Base-by-base conservation (phyloP, 2,797 vertebrate species). In the Macropodus opercularis region DNA sequence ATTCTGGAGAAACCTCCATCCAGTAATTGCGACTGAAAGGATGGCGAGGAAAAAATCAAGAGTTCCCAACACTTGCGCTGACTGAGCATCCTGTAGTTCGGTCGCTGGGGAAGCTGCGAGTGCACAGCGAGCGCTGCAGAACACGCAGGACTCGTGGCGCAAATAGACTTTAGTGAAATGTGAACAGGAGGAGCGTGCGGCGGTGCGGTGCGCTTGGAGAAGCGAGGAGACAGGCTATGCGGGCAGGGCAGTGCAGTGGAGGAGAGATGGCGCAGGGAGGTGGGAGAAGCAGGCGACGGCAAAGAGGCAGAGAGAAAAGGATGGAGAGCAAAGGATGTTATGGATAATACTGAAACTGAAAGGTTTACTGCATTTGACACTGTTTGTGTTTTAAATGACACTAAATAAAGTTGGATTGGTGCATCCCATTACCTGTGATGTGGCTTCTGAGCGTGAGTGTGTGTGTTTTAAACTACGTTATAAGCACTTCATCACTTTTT, bases 1-100 rank as follows among this genome's bases (percentile, higher is more conserved):
- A 80, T 74, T 74, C 66, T 44, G 64, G 53, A 36, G 53, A 62
- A 77, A 54, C 81, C 83, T 88, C 80, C 77, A 81, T 72, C 74
- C 39, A 55, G 57, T 72, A 55, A 87, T 60, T n/a, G n/a, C 74
- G 67, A 77, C 68, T 78, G 76, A 80, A 81, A 69, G 41, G 59
- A 61, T 77, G 70, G 66, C 65, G 68, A 53, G 44, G 40, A 61
- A 61, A 72, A 76, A 69, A 79, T 48, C 47, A 50, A 75, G 77
- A 74, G 85, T 80, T 75, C 82, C 77, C 70, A 81, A 85, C 86
- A 87, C 71, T 85, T 87, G 13, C 85, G 90, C 87, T 90, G 89
- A 91, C 84, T 83, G 72, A 79, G 81, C 90, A 83, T 89, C 87
- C 88, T 83, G 81, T 55, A 72, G 75, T 72, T 76, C 54, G 79